Evolutionary conservation across 2,797 vertebrate genomes (phyloP).

Genomic region (Bovichtus diacanthus): DNA sequence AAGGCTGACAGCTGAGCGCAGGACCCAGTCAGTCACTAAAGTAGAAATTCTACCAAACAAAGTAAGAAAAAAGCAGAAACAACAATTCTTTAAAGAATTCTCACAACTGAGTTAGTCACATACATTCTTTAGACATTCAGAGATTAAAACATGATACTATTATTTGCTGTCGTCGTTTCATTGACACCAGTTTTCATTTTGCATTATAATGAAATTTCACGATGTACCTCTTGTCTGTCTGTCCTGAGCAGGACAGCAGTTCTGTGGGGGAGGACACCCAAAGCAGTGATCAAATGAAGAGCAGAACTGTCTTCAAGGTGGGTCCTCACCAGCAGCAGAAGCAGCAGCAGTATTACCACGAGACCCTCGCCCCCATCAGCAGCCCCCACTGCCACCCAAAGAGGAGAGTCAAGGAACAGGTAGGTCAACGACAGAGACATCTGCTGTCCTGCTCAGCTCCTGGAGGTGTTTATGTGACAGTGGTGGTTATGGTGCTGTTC

Average conservation of each 20-base stretch:
- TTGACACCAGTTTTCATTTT: not conserved
- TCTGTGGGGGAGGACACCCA: constrained; percentile 84
- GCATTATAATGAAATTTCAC: not conserved
- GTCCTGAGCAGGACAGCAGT: constrained; percentile 80
- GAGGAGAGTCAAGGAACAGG: constrained; percentile 66
- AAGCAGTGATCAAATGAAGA: constrained; percentile 82
- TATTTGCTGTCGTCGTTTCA: not conserved
- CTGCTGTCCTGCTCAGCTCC: not conserved
- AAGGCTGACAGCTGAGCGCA: constrained; percentile 84
- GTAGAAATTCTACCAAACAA: constrained; percentile 86
- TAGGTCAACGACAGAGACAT: constrained; percentile 12
- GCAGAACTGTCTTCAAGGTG: not conserved
- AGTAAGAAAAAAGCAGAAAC: constrained; percentile 67
- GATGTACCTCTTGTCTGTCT: not conserved
- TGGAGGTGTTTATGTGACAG: not conserved
- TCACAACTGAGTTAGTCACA: not conserved
- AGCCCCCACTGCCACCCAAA: constrained; percentile 74
- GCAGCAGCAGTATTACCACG: not conserved
- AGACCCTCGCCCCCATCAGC: constrained; percentile 27
- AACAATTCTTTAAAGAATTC: not conserved
- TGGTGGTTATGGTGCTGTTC: not conserved
- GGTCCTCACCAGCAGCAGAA: not conserved
- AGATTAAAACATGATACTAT: not conserved
- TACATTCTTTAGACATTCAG: not conserved
- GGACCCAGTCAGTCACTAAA: constrained; percentile 86